Conservation (phyloP, 2,888 invertebrate species). For the Gibbula magus region DNA sequence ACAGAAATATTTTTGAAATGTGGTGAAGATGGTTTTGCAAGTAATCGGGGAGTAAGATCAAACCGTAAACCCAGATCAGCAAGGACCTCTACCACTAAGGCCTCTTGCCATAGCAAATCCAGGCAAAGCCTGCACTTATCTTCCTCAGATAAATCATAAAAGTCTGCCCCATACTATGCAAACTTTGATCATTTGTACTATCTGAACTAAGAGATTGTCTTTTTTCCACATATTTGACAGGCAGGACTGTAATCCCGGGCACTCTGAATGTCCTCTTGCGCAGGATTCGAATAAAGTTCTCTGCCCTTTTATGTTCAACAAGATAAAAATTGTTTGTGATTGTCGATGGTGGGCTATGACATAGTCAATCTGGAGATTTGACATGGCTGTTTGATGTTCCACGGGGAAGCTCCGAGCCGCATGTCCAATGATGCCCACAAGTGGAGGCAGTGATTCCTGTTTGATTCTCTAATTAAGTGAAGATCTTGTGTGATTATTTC, state of each 20-base stretch:
- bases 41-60: no score
- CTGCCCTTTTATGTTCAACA: constrained; percentile 20
- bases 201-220: not conserved
- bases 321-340: constrained; percentile 19
- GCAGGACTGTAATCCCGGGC: not conserved
- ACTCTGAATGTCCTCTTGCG: not conserved
- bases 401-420: not conserved
- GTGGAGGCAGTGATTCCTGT: not conserved
- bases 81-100: no score
- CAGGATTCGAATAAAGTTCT: constrained; percentile 3
- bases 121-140: not conserved
- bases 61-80: no score
- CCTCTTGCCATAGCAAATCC: no score
- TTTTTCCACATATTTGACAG: constrained; percentile 18
- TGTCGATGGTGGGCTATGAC: constrained; percentile 16
- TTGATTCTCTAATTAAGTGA: constrained; percentile 34
- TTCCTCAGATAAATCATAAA: constrained; percentile 9
- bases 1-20: no score
- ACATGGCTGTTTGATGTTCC: constrained; percentile 21
- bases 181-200: not conserved
- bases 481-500: constrained; percentile 26
- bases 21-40: no score
- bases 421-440: not conserved
- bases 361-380: constrained; percentile 9
- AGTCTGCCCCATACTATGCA: not conserved